Conservation (phyloP, 2,888 invertebrate genomes). For the Polydrusus tereticollis region DNA sequence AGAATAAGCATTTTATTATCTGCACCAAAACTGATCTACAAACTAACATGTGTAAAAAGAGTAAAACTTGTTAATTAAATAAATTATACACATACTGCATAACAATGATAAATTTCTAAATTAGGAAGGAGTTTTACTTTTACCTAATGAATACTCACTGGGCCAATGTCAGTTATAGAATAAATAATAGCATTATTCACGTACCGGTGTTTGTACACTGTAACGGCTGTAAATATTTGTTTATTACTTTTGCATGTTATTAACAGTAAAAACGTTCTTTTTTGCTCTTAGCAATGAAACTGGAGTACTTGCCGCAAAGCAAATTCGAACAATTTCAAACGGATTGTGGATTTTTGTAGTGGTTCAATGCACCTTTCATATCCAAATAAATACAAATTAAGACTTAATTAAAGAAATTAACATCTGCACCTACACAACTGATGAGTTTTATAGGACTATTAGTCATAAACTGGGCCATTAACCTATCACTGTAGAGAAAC, state of each 20-base stretch:
- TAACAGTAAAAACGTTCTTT: too few species aligned
- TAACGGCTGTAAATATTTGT: slow-evolving; percentile 7
- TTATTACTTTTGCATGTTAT: background rate
- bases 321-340: too few species aligned
- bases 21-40: background rate
- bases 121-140: slow-evolving; percentile 36
- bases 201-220: slow-evolving; percentile 5
- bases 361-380: too few species aligned
- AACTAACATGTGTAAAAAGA: background rate
- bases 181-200: slow-evolving; percentile 8
- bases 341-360: too few species aligned
- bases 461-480: too few species aligned
- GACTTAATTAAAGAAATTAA: too few species aligned
- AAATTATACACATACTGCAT: background rate
- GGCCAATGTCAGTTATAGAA: slow-evolving; percentile 45
- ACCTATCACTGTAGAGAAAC: too few species aligned
- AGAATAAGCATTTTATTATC: background rate
- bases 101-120: slow-evolving; percentile 38
- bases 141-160: slow-evolving; percentile 44
- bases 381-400: too few species aligned
- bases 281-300: too few species aligned
- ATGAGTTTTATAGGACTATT: too few species aligned
- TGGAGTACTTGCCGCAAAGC: too few species aligned
- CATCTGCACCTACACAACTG: too few species aligned
- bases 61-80: slow-evolving; percentile 9